Conservation (phyloP, 2,797 vertebrate genomes). For the Okamejei kenojei region DNA sequence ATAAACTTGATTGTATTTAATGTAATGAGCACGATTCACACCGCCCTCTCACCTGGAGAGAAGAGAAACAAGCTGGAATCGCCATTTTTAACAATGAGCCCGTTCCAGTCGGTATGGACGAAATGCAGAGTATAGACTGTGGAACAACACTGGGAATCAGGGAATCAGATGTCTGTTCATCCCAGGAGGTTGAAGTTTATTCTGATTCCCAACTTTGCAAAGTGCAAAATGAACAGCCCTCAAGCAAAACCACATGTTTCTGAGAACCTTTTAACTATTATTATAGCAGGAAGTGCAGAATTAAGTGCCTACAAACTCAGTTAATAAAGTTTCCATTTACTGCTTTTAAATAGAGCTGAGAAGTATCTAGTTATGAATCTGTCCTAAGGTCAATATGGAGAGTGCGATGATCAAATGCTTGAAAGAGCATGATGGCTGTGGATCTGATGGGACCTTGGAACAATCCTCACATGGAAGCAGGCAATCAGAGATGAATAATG, state of each 20-base stretch:
- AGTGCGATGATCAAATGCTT: neutral
- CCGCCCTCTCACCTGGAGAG: neutral
- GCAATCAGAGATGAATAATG: slow-evolving; percentile 4
- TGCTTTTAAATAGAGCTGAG: slow-evolving; percentile 13
- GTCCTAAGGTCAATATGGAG: neutral
- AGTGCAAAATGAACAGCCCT: neutral
- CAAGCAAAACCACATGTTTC: neutral
- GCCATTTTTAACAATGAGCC: neutral
- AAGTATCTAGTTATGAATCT: neutral
- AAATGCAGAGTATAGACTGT: neutral
- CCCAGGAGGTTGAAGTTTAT: neutral
- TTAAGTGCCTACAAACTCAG: neutral
- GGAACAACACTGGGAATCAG: neutral
- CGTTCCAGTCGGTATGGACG: neutral
- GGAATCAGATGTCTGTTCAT: neutral
- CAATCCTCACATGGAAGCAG: neutral
- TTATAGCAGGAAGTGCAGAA: neutral
- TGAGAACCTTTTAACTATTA: neutral
- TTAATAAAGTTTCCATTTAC: neutral
- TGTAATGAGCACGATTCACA: neutral
- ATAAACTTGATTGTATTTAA: neutral
- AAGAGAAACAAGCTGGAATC: neutral
- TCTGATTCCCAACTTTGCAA: neutral
- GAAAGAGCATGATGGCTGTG: too few relatives aligned
- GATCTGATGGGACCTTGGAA: neutral